phyloP scores from a whole-genome alignment of 2,113 vertebrate species.

The Pyxicephalus adspersus region DNA sequence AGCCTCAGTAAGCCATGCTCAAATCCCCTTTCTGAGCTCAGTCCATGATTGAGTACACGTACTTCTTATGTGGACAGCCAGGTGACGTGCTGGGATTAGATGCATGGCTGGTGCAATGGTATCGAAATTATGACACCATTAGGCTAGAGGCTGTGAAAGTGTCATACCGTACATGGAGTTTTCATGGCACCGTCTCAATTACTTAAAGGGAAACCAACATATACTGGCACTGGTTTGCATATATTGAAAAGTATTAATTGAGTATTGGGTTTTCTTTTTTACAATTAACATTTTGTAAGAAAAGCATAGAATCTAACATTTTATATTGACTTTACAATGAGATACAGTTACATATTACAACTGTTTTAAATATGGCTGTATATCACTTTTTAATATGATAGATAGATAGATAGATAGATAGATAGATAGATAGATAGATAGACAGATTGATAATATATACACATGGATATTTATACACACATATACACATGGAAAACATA shows the following conservation, averaged over 20 bases:
- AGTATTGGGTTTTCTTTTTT: no score
- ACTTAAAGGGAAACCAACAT: constrained; percentile 11
- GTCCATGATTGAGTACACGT: not conserved
- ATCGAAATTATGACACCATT: constrained; percentile 24
- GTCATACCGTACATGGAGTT: constrained; percentile 20
- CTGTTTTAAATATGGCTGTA: no score
- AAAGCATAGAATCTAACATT: no score
- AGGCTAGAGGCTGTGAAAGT: constrained; percentile 9
- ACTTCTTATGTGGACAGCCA: not conserved
- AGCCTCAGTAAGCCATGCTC: not conserved
- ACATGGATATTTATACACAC: not conserved
- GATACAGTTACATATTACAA: no score
- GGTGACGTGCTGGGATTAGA: constrained; percentile 7
- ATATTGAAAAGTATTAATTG: no score
- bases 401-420: not conserved
- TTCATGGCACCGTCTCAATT: not conserved
- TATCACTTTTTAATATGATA: not conserved
- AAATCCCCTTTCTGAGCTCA: not conserved
- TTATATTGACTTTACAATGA: no score
- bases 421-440: constrained; percentile 3
- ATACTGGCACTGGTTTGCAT: no score
- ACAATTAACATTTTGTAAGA: no score
- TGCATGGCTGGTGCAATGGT: not conserved
- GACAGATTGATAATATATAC: not conserved
- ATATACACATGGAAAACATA: not conserved